phyloP scores from a whole-genome alignment of 92 coral and sea anemone species.

The Isaurus tuberculatus region DNA sequence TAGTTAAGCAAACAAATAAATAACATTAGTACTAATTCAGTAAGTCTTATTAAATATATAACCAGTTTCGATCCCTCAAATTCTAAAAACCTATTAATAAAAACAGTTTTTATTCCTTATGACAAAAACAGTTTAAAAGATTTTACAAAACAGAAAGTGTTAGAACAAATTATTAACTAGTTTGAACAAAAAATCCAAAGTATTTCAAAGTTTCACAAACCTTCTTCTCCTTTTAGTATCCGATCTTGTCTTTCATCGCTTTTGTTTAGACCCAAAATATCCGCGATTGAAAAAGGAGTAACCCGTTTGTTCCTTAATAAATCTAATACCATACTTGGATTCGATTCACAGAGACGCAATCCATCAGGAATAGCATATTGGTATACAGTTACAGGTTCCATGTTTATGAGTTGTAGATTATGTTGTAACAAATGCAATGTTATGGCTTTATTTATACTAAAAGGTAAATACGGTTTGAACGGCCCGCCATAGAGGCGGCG shows the following conservation, averaged over 20 bases:
- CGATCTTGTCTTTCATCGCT: neutral
- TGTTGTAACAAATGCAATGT: neutral
- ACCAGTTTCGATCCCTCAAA: no score
- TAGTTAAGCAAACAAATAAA: no score
- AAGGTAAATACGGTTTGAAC: no score
- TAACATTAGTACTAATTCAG: no score
- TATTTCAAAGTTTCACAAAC: no score
- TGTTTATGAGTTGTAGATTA: neutral
- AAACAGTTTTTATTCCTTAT: no score
- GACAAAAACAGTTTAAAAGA: neutral
- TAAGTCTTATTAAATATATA: no score
- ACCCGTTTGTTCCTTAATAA: neutral
- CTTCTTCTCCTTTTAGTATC: neutral
- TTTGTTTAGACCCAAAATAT: constrained; percentile 18
- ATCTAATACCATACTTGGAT: neutral
- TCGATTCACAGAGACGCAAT: neutral
- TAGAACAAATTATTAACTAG: no score
- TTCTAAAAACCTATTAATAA: no score
- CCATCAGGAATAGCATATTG: constrained; percentile 20
- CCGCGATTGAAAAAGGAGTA: constrained; percentile 29
- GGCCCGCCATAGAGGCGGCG: constrained; percentile 1
- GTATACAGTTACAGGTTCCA: constrained; percentile 34
- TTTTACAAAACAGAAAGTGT: neutral
- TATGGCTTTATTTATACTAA: neutral
- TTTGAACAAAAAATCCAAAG: no score